Conservation (phyloP, 2,888 invertebrate genomes). For the Halocaridina rubra region DNA sequence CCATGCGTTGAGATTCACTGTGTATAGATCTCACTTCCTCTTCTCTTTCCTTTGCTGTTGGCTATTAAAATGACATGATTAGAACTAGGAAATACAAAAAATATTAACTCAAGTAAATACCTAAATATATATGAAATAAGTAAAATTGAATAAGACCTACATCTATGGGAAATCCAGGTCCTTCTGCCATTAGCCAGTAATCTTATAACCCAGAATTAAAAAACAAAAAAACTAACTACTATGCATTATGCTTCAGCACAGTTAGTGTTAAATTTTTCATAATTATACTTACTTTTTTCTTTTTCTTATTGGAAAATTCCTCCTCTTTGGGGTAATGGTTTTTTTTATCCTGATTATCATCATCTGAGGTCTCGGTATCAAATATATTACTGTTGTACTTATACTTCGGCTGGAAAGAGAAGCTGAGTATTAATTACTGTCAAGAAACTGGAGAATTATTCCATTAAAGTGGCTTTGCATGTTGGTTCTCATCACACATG, state of each 20-base stretch:
- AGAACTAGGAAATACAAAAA: background rate
- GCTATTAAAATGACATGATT: background rate
- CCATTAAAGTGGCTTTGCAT: no score
- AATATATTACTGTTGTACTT: background rate
- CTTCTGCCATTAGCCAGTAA: no score
- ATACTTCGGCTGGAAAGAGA: background rate
- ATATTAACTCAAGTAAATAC: background rate
- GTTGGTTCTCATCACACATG: background rate
- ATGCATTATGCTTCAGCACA: no score
- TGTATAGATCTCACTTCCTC: constrained; percentile 73
- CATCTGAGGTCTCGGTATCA: background rate
- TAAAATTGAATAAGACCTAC: no score
- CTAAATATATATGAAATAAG: no score
- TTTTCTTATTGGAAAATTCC: background rate
- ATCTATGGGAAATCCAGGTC: no score
- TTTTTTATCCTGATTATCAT: background rate
- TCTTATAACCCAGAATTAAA: no score
- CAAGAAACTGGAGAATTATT: no score
- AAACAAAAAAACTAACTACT: no score
- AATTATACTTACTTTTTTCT: background rate
- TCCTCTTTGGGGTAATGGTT: background rate
- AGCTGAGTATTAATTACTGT: no score
- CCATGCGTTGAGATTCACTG: constrained; percentile 85
- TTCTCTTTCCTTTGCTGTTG: constrained; percentile 15
- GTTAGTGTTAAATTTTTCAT: no score